Evolutionary conservation across 1,140 invertebrate species (phyloP).

Genomic region (Cherax quadricarinatus): DNA sequence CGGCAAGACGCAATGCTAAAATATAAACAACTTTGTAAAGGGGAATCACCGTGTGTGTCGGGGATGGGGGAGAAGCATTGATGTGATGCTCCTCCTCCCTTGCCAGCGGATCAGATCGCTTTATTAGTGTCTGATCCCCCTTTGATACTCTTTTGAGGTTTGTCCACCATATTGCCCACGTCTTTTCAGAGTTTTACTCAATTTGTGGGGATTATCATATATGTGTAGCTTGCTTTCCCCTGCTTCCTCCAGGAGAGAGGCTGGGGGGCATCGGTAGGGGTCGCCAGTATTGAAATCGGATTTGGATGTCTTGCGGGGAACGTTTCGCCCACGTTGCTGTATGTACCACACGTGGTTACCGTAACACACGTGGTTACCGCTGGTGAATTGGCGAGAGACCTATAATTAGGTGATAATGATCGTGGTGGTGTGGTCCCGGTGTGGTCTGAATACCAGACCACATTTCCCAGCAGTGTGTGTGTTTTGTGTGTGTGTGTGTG

Average conservation of each 20-base stretch:
- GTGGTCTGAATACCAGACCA: constrained; percentile 22
- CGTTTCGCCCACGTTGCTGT: constrained; percentile 4
- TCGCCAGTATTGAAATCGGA: constrained; percentile 32
- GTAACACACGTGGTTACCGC: not conserved
- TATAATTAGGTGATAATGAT: constrained; percentile 66
- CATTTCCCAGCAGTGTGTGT: not conserved
- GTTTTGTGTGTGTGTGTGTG: not conserved
- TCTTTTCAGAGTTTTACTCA: constrained; percentile 64
- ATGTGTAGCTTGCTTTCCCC: constrained; percentile 6
- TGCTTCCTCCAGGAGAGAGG: not conserved
- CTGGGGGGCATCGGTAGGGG: not conserved
- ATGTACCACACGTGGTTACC: constrained; percentile 6
- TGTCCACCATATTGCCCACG: constrained; percentile 64
- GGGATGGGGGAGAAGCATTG: constrained; percentile 29
- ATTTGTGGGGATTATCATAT: constrained; percentile 68
- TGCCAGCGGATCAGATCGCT: constrained; percentile 61
- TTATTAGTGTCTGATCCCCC: constrained; percentile 64
- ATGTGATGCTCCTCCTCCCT: constrained; percentile 56
- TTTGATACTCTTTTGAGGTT: constrained; percentile 68
- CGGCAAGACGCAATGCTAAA: constrained; percentile 39
- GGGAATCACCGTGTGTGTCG: no score
- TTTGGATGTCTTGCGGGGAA: not conserved
- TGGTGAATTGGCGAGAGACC: constrained; percentile 32
- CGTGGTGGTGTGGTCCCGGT: not conserved
- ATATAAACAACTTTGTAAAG: constrained; percentile 67